Percentiles rank a stretch among this genome's conserved stretches.
Evolutionary conservation across 2,113 vertebrate genomes (phyloP).

Genomic region (Genyomyrus donnyi): DNA sequence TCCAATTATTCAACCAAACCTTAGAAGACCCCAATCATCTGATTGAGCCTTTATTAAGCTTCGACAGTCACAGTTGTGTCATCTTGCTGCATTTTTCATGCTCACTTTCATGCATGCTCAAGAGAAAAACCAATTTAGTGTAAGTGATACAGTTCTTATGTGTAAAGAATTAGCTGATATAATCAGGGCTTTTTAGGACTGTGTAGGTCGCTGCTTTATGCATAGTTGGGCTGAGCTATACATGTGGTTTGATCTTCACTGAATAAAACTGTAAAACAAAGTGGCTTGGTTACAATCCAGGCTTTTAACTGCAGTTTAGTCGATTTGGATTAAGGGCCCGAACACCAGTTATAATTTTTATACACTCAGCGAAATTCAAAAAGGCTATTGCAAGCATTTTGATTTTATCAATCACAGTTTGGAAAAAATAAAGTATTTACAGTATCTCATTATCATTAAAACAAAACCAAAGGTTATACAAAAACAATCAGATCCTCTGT

Average conservation of each 20-base stretch:
- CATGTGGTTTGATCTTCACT: neutral
- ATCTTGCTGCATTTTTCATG: neutral
- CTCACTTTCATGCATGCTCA: neutral
- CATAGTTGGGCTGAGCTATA: slow-evolving; percentile 12
- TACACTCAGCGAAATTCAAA: neutral
- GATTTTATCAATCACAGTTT: neutral
- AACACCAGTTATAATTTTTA: neutral
- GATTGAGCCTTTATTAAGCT: neutral
- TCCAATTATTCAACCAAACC: neutral
- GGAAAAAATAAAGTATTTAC: neutral
- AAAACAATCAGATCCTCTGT: neutral
- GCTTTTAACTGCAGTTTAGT: neutral
- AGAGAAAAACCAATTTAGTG: neutral
- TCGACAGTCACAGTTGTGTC: neutral
- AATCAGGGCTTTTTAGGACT: neutral
- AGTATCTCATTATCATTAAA: neutral
- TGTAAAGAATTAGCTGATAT: neutral
- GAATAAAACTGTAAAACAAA: slow-evolving; percentile 3
- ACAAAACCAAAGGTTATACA: neutral
- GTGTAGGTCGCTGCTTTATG: slow-evolving; percentile 1
- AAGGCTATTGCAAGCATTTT: neutral
- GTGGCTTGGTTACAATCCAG: neutral
- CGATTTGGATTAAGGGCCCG: neutral
- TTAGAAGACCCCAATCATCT: neutral
- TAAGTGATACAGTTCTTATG: neutral